Conservation (phyloP, 2,888 invertebrate genomes). For the Lasioglossum leucozonium region DNA sequence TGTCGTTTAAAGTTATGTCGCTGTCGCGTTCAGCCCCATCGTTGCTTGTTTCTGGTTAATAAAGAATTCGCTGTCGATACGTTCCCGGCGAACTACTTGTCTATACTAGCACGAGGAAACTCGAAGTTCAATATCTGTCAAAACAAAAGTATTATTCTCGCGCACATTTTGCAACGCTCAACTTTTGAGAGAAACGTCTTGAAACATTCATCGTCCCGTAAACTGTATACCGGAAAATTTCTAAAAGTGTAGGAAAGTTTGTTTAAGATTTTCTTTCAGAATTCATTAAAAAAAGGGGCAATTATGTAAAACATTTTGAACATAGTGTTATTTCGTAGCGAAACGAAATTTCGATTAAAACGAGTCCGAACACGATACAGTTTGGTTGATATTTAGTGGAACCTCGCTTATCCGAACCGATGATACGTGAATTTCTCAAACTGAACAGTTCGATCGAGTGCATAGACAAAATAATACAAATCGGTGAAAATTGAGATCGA, state of each 20-base stretch:
- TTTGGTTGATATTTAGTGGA: neutral
- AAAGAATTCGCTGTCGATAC: slow-evolving; percentile 7
- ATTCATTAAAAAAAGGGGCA: neutral
- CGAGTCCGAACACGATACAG: neutral
- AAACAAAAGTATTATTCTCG: neutral
- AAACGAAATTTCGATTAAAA: neutral
- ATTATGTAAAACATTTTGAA: neutral
- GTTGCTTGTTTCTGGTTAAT: slow-evolving; percentile 8
- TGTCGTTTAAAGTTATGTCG: slow-evolving; percentile 10
- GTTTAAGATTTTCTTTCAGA: neutral
- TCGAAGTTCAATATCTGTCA: neutral
- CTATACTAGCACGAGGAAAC: neutral
- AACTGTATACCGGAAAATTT: neutral
- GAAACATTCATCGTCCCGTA: neutral
- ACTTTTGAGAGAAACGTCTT: neutral
- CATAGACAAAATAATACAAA: neutral
- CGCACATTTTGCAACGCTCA: neutral
- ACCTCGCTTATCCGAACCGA: neutral
- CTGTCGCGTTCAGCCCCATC: slow-evolving; percentile 8
- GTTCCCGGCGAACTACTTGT: neutral
- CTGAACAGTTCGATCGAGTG: neutral
- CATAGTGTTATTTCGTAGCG: neutral
- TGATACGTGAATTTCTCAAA: neutral
- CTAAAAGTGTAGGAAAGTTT: neutral
- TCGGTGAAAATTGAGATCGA: neutral